Evolutionary conservation across 2,797 vertebrate genomes (phyloP).

Genomic region (Euphonia xanthogaster): DNA sequence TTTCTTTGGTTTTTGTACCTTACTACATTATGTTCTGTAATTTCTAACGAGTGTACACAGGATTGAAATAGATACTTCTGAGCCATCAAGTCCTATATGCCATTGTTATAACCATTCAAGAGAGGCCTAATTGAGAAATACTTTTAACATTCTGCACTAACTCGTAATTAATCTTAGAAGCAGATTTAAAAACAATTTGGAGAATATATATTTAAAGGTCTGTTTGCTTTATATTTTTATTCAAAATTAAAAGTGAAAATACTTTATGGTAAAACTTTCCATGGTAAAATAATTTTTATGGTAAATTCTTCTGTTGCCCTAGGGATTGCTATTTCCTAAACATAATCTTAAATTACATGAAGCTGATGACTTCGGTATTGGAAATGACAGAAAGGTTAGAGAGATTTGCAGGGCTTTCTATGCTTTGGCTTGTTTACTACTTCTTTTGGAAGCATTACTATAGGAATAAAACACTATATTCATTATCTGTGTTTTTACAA

Average conservation of each 20-base stretch:
- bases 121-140: neutral
- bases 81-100: neutral
- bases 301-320: neutral
- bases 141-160: neutral
- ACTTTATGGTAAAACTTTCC: neutral
- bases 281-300: neutral
- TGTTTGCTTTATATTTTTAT: neutral
- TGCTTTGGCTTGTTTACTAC: neutral
- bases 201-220: neutral
- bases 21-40: neutral
- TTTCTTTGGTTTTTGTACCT: neutral
- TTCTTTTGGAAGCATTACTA: neutral
- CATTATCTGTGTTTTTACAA: neutral
- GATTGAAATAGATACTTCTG: neutral
- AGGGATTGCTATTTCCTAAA: neutral
- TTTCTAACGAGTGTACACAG: neutral
- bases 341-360: neutral
- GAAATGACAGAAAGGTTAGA: neutral
- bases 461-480: neutral
- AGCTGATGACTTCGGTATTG: neutral
- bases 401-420: neutral
- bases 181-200: fast-evolving
- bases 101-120: neutral
- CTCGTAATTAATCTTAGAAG: neutral
- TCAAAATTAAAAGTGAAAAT: neutral